Conservation (phyloP, 1,140 invertebrate genomes). For the Sminthurides bifidus region DNA sequence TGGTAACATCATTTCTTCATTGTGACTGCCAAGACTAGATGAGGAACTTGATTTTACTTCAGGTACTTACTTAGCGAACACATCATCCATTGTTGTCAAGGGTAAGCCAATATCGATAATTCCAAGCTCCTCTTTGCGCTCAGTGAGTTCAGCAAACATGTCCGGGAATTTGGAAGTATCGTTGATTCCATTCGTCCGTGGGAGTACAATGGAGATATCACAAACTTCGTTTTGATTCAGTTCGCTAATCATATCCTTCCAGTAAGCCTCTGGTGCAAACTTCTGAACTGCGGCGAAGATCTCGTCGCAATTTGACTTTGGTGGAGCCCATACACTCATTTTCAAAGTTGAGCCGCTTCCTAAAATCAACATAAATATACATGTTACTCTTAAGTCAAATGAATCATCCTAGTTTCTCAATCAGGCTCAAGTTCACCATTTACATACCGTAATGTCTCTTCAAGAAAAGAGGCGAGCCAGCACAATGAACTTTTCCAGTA, state of each 20-base stretch:
- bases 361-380: not conserved
- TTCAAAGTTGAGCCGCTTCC: slow-evolving; percentile 18
- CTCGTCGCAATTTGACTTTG: slow-evolving; percentile 38
- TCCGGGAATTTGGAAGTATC: slow-evolving; percentile 40
- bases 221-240: slow-evolving; percentile 44
- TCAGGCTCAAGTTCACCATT: not conserved
- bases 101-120: slow-evolving; percentile 64
- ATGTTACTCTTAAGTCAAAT: not conserved
- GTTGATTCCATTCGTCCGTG: slow-evolving; percentile 37
- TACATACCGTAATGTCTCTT: slow-evolving; percentile 60
- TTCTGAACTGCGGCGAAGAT: slow-evolving; percentile 43
- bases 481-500: slow-evolving; percentile 63
- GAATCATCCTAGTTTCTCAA: not conserved
- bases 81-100: slow-evolving; percentile 72
- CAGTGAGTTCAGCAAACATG: slow-evolving; percentile 54
- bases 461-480: slow-evolving; percentile 70
- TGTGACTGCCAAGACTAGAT: no score
- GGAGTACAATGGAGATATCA: slow-evolving; percentile 35
- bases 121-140: slow-evolving; percentile 45
- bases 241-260: slow-evolving; percentile 41
- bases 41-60: no score
- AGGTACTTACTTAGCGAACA: slow-evolving; percentile 67
- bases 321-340: slow-evolving; percentile 4
- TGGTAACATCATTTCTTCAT: no score
- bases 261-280: slow-evolving; percentile 44